Evolutionary conservation across 2,888 invertebrate genomes (phyloP).

Genomic region (Tigriopus californicus): DNA sequence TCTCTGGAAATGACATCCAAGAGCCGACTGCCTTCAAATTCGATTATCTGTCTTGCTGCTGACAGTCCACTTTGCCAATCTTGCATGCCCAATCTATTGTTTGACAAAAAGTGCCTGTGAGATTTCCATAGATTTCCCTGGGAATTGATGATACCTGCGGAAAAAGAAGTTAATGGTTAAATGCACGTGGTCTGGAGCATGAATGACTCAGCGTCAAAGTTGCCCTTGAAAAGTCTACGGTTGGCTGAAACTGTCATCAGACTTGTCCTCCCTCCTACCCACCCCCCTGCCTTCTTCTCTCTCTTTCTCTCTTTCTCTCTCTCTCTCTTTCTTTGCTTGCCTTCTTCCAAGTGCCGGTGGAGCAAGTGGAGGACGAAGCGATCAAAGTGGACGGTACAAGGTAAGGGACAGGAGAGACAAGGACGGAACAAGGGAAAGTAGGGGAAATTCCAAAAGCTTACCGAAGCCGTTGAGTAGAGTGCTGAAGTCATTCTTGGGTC

Average conservation of each 20-base stretch:
- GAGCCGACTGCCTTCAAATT: not conserved
- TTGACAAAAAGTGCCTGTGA: constrained; percentile 67
- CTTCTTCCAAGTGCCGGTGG: not conserved
- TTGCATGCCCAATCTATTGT: constrained; percentile 71
- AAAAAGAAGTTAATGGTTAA: constrained; percentile 1
- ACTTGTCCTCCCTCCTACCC: too few relatives aligned
- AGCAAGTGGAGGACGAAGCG: not conserved
- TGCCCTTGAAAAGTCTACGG: not conserved
- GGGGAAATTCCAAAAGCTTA: not conserved
- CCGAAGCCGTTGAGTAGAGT: constrained; percentile 5
- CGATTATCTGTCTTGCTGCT: constrained; percentile 50
- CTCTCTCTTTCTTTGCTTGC: not conserved
- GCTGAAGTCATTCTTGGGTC: constrained; percentile 4
- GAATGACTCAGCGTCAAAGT: too few relatives aligned
- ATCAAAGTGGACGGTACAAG: not conserved
- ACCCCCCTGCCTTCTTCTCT: too few relatives aligned
- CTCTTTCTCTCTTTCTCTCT: too few relatives aligned
- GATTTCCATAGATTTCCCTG: constrained; percentile 77
- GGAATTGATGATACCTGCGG: constrained; percentile 64
- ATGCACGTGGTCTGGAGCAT: too few relatives aligned
- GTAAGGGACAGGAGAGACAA: not conserved
- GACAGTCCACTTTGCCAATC: constrained; percentile 58
- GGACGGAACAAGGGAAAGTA: not conserved
- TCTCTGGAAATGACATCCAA: constrained; percentile 2
- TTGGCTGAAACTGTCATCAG: not conserved